phyloP scores from a whole-genome alignment of 1,140 invertebrate species.

The Hylaeus anthracinus region DNA sequence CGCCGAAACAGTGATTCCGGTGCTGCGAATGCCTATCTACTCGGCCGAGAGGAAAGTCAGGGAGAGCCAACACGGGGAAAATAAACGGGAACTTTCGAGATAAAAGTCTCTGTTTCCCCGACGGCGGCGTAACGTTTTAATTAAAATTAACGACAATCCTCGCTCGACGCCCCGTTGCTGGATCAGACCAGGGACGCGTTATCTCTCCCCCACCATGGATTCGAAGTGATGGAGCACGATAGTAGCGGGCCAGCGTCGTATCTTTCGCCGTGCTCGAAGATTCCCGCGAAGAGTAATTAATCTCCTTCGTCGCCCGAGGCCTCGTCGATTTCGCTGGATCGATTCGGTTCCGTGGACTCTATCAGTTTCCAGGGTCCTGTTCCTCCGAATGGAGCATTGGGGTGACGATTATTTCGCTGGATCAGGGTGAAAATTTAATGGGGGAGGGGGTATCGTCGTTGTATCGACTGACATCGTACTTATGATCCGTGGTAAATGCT shows the following conservation, averaged over 20 bases:
- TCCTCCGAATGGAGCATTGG: not conserved
- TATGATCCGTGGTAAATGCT: not conserved
- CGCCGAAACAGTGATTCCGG: too few species aligned
- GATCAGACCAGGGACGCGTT: not conserved
- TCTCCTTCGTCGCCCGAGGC: not conserved
- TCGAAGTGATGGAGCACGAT: not conserved
- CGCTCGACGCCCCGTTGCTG: not conserved
- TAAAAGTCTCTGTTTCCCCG: slow-evolving; percentile 12
- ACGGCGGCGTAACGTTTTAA: slow-evolving; percentile 19
- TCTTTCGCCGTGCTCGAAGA: slow-evolving; percentile 4
- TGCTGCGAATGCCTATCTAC: not conserved
- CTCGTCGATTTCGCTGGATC: not conserved
- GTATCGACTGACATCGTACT: not conserved
- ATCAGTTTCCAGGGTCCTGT: too few species aligned
- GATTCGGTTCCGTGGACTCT: not conserved
- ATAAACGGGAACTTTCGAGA: slow-evolving; percentile 35
- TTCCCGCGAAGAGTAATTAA: slow-evolving; percentile 14
- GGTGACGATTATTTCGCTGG: slow-evolving; percentile 4
- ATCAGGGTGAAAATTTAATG: slow-evolving; percentile 10
- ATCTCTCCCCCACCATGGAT: not conserved
- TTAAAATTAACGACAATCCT: slow-evolving; percentile 42
- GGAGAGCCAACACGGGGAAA: not conserved
- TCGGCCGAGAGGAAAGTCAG: not conserved
- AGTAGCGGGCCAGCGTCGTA: not conserved
- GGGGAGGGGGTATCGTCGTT: slow-evolving; percentile 5